phyloP scores from a whole-genome alignment of 2,797 vertebrate species.

The Danionella dracula region DNA sequence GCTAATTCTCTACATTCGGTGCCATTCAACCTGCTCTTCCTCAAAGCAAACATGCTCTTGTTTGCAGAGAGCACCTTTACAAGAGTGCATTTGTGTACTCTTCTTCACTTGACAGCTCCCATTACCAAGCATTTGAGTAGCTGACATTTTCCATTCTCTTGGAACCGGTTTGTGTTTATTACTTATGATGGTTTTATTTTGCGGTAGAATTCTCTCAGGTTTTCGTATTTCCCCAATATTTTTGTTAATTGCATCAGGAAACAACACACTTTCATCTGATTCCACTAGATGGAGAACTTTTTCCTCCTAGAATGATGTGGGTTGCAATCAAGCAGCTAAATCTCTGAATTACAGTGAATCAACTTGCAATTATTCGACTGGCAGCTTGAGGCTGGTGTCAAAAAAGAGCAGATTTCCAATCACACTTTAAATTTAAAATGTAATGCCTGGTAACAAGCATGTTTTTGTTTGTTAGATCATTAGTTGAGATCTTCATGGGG shows the following conservation, averaged over 20 bases:
- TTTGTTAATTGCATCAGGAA: too few species aligned
- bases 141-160: not conserved
- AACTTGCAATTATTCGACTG: too few species aligned
- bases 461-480: too few species aligned
- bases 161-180: not conserved
- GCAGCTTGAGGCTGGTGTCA: too few species aligned
- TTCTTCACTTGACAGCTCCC: conserved; percentile 12
- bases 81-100: conserved; percentile 37
- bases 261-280: not conserved
- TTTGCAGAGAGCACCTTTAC: conserved; percentile 54
- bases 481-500: too few species aligned
- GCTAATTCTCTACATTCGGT: conserved; percentile 37
- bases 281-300: conserved; percentile 31
- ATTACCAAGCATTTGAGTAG: not conserved
- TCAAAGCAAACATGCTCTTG: conserved; percentile 47
- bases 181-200: not conserved
- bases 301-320: conserved; percentile 5
- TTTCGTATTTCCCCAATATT: too few species aligned
- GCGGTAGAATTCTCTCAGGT: too few species aligned
- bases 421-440: too few species aligned
- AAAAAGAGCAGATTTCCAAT: too few species aligned
- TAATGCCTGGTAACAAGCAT: too few species aligned
- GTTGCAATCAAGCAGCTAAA: too few species aligned
- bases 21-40: conserved; percentile 29
- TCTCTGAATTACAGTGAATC: not conserved